phyloP scores from a whole-genome alignment of 2,888 invertebrate genomes.

The Luffia ferchaultella region DNA sequence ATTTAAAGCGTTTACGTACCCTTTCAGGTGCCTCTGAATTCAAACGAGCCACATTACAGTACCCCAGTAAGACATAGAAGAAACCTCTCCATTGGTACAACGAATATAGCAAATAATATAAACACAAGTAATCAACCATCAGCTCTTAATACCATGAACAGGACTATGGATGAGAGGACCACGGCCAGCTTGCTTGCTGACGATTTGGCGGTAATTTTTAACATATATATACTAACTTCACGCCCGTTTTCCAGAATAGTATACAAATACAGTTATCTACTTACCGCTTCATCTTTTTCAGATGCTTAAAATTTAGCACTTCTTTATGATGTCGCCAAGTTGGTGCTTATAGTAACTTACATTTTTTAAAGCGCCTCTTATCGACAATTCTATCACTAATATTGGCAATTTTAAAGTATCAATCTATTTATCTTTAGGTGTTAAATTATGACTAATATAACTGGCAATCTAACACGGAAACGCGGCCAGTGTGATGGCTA shows the following conservation, averaged over 20 bases:
- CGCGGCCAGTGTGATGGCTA: no score
- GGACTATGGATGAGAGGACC: conserved; percentile 68
- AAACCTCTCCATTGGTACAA: conserved; percentile 56
- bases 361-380: no score
- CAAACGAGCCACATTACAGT: conserved; percentile 57
- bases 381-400: background rate
- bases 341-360: no score
- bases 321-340: no score
- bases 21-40: conserved; percentile 31
- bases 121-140: conserved; percentile 31
- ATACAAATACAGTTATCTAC: no score
- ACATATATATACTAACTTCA: background rate
- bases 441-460: no score
- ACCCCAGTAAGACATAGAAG: conserved; percentile 55
- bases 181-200: conserved; percentile 66
- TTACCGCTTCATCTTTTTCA: no score
- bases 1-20: no score
- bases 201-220: conserved; percentile 45
- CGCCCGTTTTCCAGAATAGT: no score
- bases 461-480: no score
- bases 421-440: background rate
- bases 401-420: background rate
- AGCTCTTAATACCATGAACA: conserved; percentile 50
- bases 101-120: conserved; percentile 40
- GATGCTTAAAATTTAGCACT: no score